phyloP scores from a whole-genome alignment of 2,113 vertebrate species.

The Seriola rivoliana region DNA sequence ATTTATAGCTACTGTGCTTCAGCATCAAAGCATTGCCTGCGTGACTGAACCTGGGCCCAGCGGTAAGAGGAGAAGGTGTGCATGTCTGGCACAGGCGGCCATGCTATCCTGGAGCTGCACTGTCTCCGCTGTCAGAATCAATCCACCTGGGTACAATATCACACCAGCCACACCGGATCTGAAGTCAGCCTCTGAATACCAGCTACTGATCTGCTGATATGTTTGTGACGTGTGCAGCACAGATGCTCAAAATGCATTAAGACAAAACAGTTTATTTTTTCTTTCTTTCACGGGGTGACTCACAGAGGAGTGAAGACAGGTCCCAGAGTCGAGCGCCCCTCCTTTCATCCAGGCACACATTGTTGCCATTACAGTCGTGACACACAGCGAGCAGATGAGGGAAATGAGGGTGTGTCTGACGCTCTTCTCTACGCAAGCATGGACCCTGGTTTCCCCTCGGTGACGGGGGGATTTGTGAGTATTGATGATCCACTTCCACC shows the following conservation, averaged over 20 bases:
- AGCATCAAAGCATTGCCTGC: constrained; percentile 73
- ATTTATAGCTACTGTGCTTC: constrained; percentile 53
- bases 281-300: constrained; percentile 39
- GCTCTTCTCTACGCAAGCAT: constrained; percentile 44
- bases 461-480: constrained; percentile 46
- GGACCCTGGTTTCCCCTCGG: constrained; percentile 40
- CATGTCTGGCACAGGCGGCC: constrained; percentile 36
- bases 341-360: constrained; percentile 42
- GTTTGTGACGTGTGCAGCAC: not conserved
- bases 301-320: constrained; percentile 32
- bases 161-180: constrained; percentile 16
- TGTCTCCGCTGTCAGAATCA: constrained; percentile 42
- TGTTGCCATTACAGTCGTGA: constrained; percentile 55
- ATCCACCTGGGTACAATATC: constrained; percentile 49
- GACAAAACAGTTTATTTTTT: constrained; percentile 21
- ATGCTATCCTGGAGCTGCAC: constrained; percentile 5
- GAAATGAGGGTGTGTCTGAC: constrained; percentile 43
- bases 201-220: not conserved
- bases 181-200: constrained; percentile 17
- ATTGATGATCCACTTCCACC: constrained; percentile 53
- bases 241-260: not conserved
- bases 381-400: constrained; percentile 42
- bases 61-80: constrained; percentile 66
- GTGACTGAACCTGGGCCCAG: constrained; percentile 54
- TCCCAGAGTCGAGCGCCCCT: constrained; percentile 3